A percentile compares a stretch with the other conserved stretches of the same genome.
phyloP scores from a whole-genome alignment of 2,888 invertebrate genomes.

The Bugulina stolonifera region DNA sequence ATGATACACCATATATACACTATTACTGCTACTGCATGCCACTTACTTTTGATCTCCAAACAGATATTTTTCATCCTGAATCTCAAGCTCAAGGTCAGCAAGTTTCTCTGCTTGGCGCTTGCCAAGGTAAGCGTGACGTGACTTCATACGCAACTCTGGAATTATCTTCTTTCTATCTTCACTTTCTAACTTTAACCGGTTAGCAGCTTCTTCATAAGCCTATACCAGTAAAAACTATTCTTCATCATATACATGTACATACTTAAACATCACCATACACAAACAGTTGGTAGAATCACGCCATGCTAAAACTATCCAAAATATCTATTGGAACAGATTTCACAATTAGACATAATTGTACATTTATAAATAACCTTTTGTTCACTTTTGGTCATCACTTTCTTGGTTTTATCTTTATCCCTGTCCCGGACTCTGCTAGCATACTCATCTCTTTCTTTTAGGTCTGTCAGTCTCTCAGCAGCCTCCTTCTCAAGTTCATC shows the following conservation, averaged over 20 bases:
- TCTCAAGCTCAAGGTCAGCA: conserved; percentile 86
- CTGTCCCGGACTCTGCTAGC: conserved; percentile 77
- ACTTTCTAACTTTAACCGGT: conserved; percentile 77
- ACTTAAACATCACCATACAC: no score
- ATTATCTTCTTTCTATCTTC: conserved; percentile 79
- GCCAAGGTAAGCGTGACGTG: conserved; percentile 85
- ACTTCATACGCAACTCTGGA: conserved; percentile 80
- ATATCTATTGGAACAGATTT: no score
- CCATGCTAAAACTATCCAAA: no score
- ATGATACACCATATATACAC: no score
- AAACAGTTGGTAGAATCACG: no score
- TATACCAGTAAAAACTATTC: conserved; percentile 32
- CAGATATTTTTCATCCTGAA: conserved; percentile 89
- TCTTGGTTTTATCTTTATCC: conserved; percentile 81
- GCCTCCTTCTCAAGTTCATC: conserved; percentile 66
- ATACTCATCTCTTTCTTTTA: conserved; percentile 90
- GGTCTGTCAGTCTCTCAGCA: conserved; percentile 71
- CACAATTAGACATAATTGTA: no score
- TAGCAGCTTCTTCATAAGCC: conserved; percentile 71
- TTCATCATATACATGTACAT: no score
- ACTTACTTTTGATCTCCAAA: conserved; percentile 81
- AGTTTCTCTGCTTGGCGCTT: conserved; percentile 95
- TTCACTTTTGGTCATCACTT: conserved; percentile 58
- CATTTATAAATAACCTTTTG: conserved; percentile 47
- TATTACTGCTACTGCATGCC: no score